Base-by-base conservation (phyloP, 2,113 vertebrate genomes). In the Festucalex cinctus region DNA sequence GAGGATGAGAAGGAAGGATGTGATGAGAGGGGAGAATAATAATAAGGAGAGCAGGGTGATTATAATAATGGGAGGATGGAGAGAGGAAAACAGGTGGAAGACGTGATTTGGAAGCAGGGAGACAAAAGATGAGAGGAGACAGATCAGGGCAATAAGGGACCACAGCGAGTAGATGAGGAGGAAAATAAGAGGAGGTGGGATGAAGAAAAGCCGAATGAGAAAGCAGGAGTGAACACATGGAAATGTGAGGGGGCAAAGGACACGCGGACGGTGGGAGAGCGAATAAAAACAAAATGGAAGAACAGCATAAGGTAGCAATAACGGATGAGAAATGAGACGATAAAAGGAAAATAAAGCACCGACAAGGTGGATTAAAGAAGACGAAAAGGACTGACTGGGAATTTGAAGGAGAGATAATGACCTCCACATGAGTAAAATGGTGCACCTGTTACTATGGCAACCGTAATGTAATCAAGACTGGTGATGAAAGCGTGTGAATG, bases 361-460 rank as follows among this genome's bases (percentile, higher is more conserved):
- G 41, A 68, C 10, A 0, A 37, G 12, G 24, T 17, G 53, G 49
- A 63, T 66, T 24, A 49, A 37, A 72, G 28, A 39, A 17, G 66
- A 65, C 37, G 4, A n/a, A 43, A 53, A 78, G 49, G 60, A 60
- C 37, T 60, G 60, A 22, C 36, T 60, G 35, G 12, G 35, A 60
- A n/a, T 39, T 60, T 60, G 28, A 2, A 57, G 36, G 5, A 32
- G 26, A 48, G 62, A 68, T 1, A 17, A 64, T 48, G 63, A 73
- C 65, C 79, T 73, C 68, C 41, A 77, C 64, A n/a, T 39, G 63
- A 65, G 68, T 67, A 68, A 71, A 54, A 60, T 63, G 9, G 0
- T 62, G 43, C 28, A 49, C 39, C 59, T 67, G 79, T 84, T 78
- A 49, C 71, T 46, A 62, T 71, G 36, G 70, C 1, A 78, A 84